Conservation (phyloP, 1,140 invertebrate genomes). For the Musca vetustissima region DNA sequence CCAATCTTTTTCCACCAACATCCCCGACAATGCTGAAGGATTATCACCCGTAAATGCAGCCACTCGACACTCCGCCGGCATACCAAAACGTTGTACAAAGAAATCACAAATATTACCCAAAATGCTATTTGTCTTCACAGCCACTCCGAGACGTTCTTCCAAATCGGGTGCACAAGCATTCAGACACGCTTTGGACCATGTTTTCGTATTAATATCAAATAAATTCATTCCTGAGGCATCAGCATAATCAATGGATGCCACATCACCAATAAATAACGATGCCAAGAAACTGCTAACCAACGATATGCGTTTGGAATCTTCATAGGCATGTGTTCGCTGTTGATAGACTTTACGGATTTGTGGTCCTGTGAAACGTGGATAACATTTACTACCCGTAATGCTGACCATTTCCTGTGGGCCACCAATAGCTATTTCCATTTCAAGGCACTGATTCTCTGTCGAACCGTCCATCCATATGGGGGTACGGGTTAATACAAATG, state of each 20-base stretch:
- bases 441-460: slow-evolving; percentile 76
- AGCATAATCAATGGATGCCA: slow-evolving; percentile 87
- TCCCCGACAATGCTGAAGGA: slow-evolving; percentile 81
- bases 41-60: slow-evolving; percentile 95
- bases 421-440: slow-evolving; percentile 78
- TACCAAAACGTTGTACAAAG: slow-evolving; percentile 83
- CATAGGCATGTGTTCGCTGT: slow-evolving; percentile 72
- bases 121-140: slow-evolving; percentile 68
- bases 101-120: slow-evolving; percentile 77
- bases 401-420: slow-evolving; percentile 79
- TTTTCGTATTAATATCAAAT: slow-evolving; percentile 78
- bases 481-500: slow-evolving; percentile 79
- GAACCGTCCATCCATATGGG: slow-evolving; percentile 98
- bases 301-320: slow-evolving; percentile 86
- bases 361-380: slow-evolving; percentile 90
- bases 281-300: slow-evolving; percentile 90
- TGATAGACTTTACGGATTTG: slow-evolving; percentile 90
- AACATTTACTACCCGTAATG: slow-evolving; percentile 89
- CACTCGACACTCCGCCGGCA: slow-evolving; percentile 76
- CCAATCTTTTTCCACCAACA: slow-evolving; percentile 78
- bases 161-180: slow-evolving; percentile 74
- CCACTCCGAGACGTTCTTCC: slow-evolving; percentile 68
- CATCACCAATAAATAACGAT: slow-evolving; percentile 84
- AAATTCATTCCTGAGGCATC: slow-evolving; percentile 98
- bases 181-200: slow-evolving; percentile 76